Evolutionary conservation across 2,888 invertebrate genomes (phyloP), one percentile per base, ranked within the genome.

Genomic region (Cyclophora punctaria): DNA sequence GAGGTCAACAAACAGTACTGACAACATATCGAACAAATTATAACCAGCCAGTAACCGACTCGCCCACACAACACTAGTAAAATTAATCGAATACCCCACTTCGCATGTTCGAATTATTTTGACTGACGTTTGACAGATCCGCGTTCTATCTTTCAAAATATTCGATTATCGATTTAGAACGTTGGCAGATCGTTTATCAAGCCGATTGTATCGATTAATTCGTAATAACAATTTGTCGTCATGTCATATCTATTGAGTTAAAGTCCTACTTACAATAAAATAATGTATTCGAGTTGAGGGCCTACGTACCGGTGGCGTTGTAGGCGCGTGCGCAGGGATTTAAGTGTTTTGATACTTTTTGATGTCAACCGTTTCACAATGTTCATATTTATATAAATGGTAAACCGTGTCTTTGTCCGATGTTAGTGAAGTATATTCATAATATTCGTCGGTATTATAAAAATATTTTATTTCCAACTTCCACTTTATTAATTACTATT

Each of bases 221-320:
- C 67, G 80, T 81, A 78, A 84, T 84, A 84, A 79, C 82, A 79
- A 84, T 85, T 86, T 86, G 86, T 86, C 85, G 83, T 78, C 78
- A 73, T 69, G 67, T 80, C 76, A 79, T 80, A 82, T 77, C 77
- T 75, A 77, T 74, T 59, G 70, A 62, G 67, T 66, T 70, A 66
- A 20, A 77, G 83, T 82, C 83, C 83, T 84, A 84, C 84, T 82
- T 83, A 72, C 69, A 73, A 69, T 73, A 73, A 76, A 72, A 76
- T 83, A 84, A 84, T 84, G 75, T 84, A 86, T 84, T 82, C 86
- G 75, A 64, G 60, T 66, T 69, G 72, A 69, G 75, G 72, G 73
- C 79, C 80, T 83, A 79, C 83, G 81, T 77, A 72, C 71, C 69
- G 62, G 60, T 62, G 67, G 62, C 62, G 56, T 75, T 75, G 86